Base-by-base conservation (phyloP, 2,888 invertebrate species). In the Synergus laeviventris region DNA sequence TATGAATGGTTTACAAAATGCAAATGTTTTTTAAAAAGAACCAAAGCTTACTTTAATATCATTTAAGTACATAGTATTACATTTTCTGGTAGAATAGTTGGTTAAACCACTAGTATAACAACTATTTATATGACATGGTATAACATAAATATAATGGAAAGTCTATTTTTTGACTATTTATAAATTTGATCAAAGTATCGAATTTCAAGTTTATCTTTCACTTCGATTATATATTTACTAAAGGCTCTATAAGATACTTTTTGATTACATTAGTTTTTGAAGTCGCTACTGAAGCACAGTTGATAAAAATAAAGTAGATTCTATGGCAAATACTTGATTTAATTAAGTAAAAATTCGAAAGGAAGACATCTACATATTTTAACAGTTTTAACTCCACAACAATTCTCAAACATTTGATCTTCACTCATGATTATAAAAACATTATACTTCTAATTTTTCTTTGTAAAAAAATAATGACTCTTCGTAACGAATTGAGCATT, bases 261-360 rank as follows among this genome's bases (percentile, higher is more conserved):
- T 54, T 54, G 49, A 54, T 54, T 54, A 18, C n/a, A 54, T 18
- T 18, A 8, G 18, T 3, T 54, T 54, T 54, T 18, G 54, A 9
- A 54, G n/a, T 54, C 3, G 18, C 54, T 54, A 11, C 54, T 18
- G 18, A 54, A 95, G 97, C 9, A 99, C 99, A 0, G 93, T 95
- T 0, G 99, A 99, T 81, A 98, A 98, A 87, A 95, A 97, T 89
- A 93, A 95, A 80, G 96, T 98, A 0, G 99, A 99, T 91, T 99
- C 99, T 0, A 92, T 98, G 89, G 93, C 97, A 0, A 95, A 97
- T 0, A 95, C 99, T 39, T 97, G 97, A 77, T 98, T 99, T 88
- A 98, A 99, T 91, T 99, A 99, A 91, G 97, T 98, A 0, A 99
- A 99, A 88, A 96, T 99, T 85, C 92, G 98, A 89, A 94, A 95